phyloP scores from a whole-genome alignment of 64 coral and sea anemone species.

The Astreopora myriophthalma region DNA sequence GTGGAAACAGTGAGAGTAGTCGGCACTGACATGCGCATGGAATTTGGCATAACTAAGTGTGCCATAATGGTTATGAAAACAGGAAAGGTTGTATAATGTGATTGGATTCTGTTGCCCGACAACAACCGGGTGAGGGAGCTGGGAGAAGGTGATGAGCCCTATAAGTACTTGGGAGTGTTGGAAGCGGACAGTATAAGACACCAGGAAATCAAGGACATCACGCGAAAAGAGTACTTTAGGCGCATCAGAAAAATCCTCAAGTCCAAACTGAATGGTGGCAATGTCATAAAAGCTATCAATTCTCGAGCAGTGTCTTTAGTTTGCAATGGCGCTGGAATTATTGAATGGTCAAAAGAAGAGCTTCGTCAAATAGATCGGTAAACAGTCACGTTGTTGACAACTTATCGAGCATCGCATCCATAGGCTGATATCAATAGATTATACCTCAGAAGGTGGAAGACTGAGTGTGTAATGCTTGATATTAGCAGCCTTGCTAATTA shows the following conservation, averaged over 20 bases:
- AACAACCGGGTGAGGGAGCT: background rate
- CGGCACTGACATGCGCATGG: background rate
- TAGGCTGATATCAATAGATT: background rate
- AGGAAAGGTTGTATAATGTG: conserved; percentile 9
- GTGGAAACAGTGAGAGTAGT: conserved; percentile 4
- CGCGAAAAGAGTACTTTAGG: conserved; percentile 1
- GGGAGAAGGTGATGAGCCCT: conserved; percentile 25
- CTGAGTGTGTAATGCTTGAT: too few relatives aligned
- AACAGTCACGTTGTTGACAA: background rate
- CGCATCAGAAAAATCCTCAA: conserved; percentile 28
- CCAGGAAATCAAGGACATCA: background rate
- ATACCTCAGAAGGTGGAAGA: background rate
- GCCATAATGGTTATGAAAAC: conserved; percentile 34
- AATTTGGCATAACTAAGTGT: background rate
- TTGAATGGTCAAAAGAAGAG: conserved; percentile 2
- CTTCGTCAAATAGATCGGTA: background rate
- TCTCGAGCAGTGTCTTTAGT: conserved; percentile 26
- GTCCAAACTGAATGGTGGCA: conserved; percentile 31
- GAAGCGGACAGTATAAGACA: conserved; percentile 37
- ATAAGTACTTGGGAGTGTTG: conserved; percentile 3
- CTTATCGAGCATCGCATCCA: background rate
- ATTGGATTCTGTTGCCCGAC: conserved; percentile 21
- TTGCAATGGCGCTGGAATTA: background rate
- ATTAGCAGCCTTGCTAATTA: background rate
- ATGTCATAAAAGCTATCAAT: conserved; percentile 27